A percentile compares a stretch with the other conserved stretches of the same genome.
Evolutionary conservation across 2,888 invertebrate genomes (phyloP).

Genomic region (Diploptera punctata): DNA sequence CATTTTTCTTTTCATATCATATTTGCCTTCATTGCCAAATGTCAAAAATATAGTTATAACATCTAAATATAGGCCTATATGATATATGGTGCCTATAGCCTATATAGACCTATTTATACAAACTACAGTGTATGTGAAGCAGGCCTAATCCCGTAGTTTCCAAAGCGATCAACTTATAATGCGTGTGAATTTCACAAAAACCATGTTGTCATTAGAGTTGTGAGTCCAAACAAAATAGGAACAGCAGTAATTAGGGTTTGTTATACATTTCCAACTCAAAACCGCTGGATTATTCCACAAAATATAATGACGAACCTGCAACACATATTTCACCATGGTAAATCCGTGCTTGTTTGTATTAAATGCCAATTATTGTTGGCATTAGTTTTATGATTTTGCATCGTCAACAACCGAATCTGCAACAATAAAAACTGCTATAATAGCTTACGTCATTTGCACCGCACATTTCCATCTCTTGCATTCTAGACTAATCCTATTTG

Average conservation of each 20-base stretch:
- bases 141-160: too few relatives aligned
- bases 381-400: background rate
- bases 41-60: too few relatives aligned
- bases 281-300: background rate
- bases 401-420: background rate
- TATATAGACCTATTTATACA: too few relatives aligned
- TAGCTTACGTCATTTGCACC: slow-evolving; percentile 1
- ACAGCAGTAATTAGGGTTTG: background rate
- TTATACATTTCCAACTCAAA: background rate
- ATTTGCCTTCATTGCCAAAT: too few relatives aligned
- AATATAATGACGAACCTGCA: slow-evolving; percentile 3
- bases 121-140: too few relatives aligned
- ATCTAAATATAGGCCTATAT: too few relatives aligned
- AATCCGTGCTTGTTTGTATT: background rate
- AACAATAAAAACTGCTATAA: slow-evolving; percentile 6
- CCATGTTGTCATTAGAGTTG: too few relatives aligned
- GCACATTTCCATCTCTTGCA: background rate
- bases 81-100: too few relatives aligned
- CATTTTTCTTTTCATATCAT: too few relatives aligned
- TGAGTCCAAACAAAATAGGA: background rate
- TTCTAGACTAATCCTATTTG: slow-evolving; percentile 14
- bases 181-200: too few relatives aligned
- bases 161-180: too few relatives aligned
- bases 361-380: slow-evolving; percentile 7
- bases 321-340: slow-evolving; percentile 3